Evolutionary conservation across 2,888 invertebrate genomes (phyloP).

Genomic region (Erpobdella octoculata): DNA sequence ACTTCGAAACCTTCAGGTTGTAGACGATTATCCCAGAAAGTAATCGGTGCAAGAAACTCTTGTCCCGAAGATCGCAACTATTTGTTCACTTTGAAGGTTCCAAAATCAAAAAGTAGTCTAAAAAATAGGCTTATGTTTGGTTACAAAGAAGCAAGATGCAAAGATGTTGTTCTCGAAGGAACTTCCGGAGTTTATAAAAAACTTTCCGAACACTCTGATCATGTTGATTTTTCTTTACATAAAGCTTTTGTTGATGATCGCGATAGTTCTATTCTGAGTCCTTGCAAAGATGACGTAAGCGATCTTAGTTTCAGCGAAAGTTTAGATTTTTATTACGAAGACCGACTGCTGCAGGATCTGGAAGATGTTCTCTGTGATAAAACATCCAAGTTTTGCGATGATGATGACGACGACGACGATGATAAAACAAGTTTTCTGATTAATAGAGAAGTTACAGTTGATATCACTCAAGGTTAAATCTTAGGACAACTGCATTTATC

Average conservation of each 20-base stretch:
- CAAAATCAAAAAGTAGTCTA: background rate
- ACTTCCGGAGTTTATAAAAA: constrained; percentile 16
- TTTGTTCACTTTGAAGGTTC: constrained; percentile 21
- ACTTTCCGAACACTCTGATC: background rate
- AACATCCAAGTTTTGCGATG: too few species aligned
- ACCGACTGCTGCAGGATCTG: constrained; percentile 5
- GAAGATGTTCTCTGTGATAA: too few species aligned
- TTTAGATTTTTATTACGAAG: constrained; percentile 13
- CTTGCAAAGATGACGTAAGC: background rate
- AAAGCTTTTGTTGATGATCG: background rate
- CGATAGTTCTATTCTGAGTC: background rate
- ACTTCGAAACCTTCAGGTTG: too few species aligned
- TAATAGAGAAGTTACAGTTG: too few species aligned
- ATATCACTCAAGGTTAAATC: too few species aligned
- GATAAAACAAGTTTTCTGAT: too few species aligned
- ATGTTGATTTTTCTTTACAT: too few species aligned
- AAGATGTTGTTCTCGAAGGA: constrained; percentile 17
- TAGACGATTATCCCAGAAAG: too few species aligned
- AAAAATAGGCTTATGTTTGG: background rate
- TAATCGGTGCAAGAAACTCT: too few species aligned
- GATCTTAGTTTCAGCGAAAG: background rate
- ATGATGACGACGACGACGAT: too few species aligned
- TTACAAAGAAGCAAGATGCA: constrained; percentile 24
- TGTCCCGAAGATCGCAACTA: constrained; percentile 11
- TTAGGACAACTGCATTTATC: too few species aligned